Percentiles rank a stretch among this genome's conserved stretches.
phyloP scores from a whole-genome alignment of 2,888 invertebrate genomes.

The Hirudinaria manillensis region DNA sequence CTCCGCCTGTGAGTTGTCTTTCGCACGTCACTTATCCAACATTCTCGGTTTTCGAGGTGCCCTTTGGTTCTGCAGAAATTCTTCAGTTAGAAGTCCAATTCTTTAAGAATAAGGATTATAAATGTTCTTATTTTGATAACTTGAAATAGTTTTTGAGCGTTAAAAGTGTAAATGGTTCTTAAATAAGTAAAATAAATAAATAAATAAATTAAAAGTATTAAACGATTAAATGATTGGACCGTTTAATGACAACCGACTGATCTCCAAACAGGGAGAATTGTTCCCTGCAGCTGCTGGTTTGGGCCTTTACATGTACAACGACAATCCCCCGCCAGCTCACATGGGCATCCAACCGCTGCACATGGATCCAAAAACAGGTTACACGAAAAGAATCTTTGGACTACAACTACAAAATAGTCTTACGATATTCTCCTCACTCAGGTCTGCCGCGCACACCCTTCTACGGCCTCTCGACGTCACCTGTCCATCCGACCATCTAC shows the following conservation, averaged over 20 bases:
- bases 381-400: neutral
- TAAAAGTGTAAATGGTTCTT: no score
- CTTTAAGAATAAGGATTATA: no score
- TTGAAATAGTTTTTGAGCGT: no score
- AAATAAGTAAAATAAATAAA: no score
- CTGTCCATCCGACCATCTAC: slow-evolving; percentile 24
- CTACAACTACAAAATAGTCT: neutral
- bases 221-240: no score
- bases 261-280: slow-evolving; percentile 27
- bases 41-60: no score
- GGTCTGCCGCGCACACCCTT: slow-evolving; percentile 24
- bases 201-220: no score
- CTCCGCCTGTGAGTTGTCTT: no score
- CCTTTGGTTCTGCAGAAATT: no score
- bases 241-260: neutral
- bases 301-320: slow-evolving; percentile 31
- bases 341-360: slow-evolving; percentile 33
- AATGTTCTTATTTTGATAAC: no score
- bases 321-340: slow-evolving; percentile 32
- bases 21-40: no score
- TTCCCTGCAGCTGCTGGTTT: slow-evolving; percentile 24
- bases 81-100: no score
- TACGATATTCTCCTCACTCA: neutral
- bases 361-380: slow-evolving; percentile 32
- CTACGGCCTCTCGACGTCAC: slow-evolving; percentile 16